Evolutionary conservation across 2,113 vertebrate species (phyloP).

Genomic region (Bothrops jararaca): DNA sequence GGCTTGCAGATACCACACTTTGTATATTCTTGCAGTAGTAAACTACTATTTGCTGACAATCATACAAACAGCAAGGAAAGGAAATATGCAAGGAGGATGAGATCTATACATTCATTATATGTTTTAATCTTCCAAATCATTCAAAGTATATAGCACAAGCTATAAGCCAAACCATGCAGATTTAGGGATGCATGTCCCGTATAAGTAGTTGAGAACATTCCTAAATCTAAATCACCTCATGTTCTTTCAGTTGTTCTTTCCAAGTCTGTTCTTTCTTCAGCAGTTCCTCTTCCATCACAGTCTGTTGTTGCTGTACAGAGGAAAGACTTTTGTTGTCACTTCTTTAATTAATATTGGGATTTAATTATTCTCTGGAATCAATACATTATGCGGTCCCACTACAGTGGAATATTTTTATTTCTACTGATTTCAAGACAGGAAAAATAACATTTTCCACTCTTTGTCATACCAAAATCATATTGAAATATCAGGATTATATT

Average conservation of each 20-base stretch:
- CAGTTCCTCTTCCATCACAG: constrained; percentile 64
- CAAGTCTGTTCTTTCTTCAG: constrained; percentile 69
- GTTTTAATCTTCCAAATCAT: neutral
- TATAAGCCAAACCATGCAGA: neutral
- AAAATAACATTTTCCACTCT: neutral
- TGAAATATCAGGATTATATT: neutral
- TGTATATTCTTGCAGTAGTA: neutral
- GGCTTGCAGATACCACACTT: neutral
- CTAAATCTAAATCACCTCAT: constrained; percentile 68
- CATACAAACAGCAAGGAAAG: neutral
- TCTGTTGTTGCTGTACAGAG: constrained; percentile 68
- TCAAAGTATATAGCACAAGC: neutral
- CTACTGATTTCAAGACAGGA: neutral
- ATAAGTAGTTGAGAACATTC: neutral
- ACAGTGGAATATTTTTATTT: neutral
- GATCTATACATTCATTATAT: neutral
- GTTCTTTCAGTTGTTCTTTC: constrained; percentile 71
- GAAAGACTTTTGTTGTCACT: constrained; percentile 15
- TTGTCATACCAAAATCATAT: neutral
- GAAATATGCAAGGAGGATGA: neutral
- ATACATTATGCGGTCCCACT: neutral
- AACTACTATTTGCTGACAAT: neutral
- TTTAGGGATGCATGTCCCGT: neutral
- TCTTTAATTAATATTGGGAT: constrained; percentile 1
- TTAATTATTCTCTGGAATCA: neutral